phyloP scores from a whole-genome alignment of 2,797 vertebrate genomes.

The Myotis findleyi region DNA sequence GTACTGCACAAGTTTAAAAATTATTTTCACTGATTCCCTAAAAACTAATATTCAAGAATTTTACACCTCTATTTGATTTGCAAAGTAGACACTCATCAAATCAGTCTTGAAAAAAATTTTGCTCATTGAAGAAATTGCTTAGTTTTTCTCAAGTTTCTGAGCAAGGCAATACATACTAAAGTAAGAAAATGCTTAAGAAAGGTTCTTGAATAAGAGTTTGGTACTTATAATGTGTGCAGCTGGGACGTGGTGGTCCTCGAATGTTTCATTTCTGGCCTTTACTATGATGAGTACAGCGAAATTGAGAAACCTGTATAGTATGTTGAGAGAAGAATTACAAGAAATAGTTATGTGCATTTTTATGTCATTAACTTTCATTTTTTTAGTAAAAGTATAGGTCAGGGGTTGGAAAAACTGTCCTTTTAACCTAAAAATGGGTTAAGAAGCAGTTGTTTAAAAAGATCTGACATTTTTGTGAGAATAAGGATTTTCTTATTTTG shows the following conservation, averaged over 20 bases:
- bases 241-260: not conserved
- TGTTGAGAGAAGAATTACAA: not conserved
- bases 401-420: not conserved
- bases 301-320: not conserved
- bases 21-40: not conserved
- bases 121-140: not conserved
- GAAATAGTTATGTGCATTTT: not conserved
- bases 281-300: not conserved
- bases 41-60: not conserved
- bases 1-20: not conserved
- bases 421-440: not conserved
- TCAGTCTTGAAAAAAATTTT: not conserved
- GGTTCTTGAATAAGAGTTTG: not conserved
- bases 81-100: not conserved
- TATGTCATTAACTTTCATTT: not conserved
- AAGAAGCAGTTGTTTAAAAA: not conserved
- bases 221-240: fast-evolving
- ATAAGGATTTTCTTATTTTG: not conserved
- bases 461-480: not conserved
- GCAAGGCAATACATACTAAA: not conserved
- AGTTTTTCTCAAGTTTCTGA: not conserved
- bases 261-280: not conserved
- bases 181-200: not conserved
- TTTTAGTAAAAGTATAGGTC: not conserved
- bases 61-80: not conserved